These are phyloP conservation scores for Heliconius hortense DNA, from an alignment of 2,888 invertebrate species.

Conservation along the genomic window DNA sequence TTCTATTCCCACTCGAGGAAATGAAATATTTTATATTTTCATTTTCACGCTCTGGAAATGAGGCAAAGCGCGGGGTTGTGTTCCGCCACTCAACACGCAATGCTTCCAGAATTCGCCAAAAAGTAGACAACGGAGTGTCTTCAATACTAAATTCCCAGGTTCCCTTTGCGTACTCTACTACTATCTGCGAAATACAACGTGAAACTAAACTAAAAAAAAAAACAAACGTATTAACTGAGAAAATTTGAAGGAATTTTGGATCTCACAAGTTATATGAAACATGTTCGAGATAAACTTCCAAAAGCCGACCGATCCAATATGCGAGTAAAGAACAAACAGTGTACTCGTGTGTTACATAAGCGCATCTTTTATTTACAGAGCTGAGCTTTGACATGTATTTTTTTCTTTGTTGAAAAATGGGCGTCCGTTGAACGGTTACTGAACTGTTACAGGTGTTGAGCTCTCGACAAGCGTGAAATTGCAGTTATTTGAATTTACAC, in stretches of 20 bases:
- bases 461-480: not conserved
- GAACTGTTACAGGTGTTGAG: not conserved
- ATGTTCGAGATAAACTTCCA: not conserved
- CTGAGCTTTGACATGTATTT: not conserved
- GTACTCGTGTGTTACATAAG: constrained; percentile 8
- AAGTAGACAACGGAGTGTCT: not conserved
- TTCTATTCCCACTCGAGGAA: not conserved
- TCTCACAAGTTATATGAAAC: not conserved
- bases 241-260: not conserved
- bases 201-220: no score
- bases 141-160: not conserved
- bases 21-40: not conserved
- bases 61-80: not conserved
- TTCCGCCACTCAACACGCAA: no score
- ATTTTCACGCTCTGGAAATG: not conserved
- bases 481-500: not conserved
- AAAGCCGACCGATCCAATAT: constrained; percentile 7
- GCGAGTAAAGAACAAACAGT: not conserved
- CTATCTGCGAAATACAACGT: not conserved
- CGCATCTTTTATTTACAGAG: constrained; percentile 19
- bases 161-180: not conserved
- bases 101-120: no score
- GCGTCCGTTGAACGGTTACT: not conserved
- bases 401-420: constrained; percentile 12
- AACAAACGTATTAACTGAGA: not conserved